Evolutionary conservation across 2,113 vertebrate genomes (phyloP).

Genomic region (Hiodon alosoides): DNA sequence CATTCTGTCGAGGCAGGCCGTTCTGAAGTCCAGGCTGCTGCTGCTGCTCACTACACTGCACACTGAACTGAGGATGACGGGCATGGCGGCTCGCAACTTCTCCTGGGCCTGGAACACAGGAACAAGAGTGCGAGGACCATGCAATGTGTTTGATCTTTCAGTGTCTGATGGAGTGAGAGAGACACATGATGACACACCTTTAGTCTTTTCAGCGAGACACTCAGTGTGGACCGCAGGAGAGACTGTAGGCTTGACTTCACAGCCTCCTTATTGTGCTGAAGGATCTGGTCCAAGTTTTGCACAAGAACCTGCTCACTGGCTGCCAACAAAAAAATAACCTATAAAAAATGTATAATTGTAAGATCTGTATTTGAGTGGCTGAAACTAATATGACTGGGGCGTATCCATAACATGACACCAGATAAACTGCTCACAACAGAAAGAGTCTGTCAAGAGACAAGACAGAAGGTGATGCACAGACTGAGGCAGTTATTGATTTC

Average conservation of each 20-base stretch:
- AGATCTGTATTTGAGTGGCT: not conserved
- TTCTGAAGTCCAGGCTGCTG: conserved; percentile 58
- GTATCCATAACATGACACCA: not conserved
- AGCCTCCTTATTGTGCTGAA: conserved; percentile 52
- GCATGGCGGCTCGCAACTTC: conserved; percentile 46
- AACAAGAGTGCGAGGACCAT: not conserved
- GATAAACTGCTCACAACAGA: not conserved
- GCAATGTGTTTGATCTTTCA: not conserved
- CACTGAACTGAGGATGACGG: conserved; percentile 55
- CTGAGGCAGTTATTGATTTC: too few relatives aligned
- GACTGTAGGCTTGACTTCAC: conserved; percentile 46
- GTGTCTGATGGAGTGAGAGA: not conserved
- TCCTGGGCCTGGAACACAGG: conserved; percentile 42
- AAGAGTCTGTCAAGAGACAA: not conserved
- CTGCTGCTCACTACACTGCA: conserved; percentile 58
- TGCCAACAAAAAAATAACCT: conserved; percentile 22
- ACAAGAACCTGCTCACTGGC: conserved; percentile 55
- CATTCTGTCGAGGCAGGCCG: conserved; percentile 55
- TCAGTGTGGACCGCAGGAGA: conserved; percentile 48
- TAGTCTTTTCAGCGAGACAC: conserved; percentile 38
- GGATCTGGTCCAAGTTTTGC: conserved; percentile 57
- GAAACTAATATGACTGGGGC: not conserved
- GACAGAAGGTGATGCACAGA: not conserved
- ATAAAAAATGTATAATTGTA: not conserved
- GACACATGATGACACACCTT: conserved; percentile 28